Evolutionary conservation across 2,888 invertebrate species (phyloP).

Genomic region (Himalopsyche anomala): DNA sequence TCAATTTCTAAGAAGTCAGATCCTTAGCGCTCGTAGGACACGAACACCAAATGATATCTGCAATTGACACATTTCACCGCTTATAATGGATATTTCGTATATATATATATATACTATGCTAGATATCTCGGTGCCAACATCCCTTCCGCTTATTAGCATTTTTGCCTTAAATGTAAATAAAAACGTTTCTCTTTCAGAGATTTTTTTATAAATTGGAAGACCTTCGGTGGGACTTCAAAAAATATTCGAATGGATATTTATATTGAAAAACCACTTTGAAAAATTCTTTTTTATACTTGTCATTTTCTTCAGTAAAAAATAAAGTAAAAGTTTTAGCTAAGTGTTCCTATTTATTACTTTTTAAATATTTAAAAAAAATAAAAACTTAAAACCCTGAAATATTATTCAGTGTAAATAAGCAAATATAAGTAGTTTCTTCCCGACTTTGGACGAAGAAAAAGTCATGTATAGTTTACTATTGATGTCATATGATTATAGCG

Average conservation of each 20-base stretch:
- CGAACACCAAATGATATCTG: constrained; percentile 56
- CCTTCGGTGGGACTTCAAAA: neutral
- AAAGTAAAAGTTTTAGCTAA: neutral
- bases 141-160: constrained; percentile 36
- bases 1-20: constrained; percentile 45
- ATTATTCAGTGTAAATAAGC: no score
- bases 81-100: neutral
- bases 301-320: neutral
- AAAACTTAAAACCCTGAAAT: no score
- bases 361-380: no score
- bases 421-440: no score
- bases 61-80: constrained; percentile 56
- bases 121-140: neutral
- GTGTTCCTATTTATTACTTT: neutral
- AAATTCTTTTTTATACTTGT: neutral
- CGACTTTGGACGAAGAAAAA: no score
- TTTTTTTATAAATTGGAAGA: neutral
- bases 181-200: neutral
- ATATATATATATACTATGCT: neutral
- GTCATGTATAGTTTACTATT: no score
- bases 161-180: constrained; percentile 14
- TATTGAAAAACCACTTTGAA: neutral
- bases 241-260: constrained; percentile 7
- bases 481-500: no score
- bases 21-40: constrained; percentile 53